These are phyloP conservation scores for Melolontha melolontha DNA, from an alignment of 2,888 invertebrate genomes.

Conservation along the genomic window DNA sequence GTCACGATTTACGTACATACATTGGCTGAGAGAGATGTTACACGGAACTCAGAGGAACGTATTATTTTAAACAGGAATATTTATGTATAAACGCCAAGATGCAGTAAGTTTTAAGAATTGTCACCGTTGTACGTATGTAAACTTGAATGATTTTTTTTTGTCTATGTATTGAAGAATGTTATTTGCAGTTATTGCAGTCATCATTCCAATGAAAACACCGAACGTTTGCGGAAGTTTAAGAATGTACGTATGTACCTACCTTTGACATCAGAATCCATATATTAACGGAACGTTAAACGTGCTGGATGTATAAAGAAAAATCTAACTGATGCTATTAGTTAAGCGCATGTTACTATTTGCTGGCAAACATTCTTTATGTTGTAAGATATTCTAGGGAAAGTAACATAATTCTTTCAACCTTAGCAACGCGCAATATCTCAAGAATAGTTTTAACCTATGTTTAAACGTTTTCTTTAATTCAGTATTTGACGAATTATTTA, in stretches of 20 bases:
- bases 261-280: slow-evolving; percentile 30
- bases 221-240: slow-evolving; percentile 21
- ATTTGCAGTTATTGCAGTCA: slow-evolving; percentile 17
- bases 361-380: slow-evolving; percentile 1
- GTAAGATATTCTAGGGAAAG: no score
- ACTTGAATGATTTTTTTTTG: slow-evolving; percentile 2
- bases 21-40: slow-evolving; percentile 16
- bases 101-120: slow-evolving; percentile 32
- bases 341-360: slow-evolving; percentile 17
- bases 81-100: slow-evolving; percentile 17
- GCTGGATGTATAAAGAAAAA: neutral
- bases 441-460: no score
- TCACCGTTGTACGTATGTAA: slow-evolving; percentile 23
- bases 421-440: no score
- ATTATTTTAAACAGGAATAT: slow-evolving; percentile 33
- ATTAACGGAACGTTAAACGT: slow-evolving; percentile 12
- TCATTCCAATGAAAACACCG: slow-evolving; percentile 1
- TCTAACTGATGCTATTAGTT: slow-evolving; percentile 17
- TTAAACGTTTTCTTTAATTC: no score
- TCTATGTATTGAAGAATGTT: neutral
- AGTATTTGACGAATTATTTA: no score
- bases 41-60: slow-evolving; percentile 23
- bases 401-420: no score
- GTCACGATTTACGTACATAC: slow-evolving; percentile 40
- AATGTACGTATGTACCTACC: neutral